These are phyloP conservation scores for Oscheius sp. DNA, from an alignment of 2,888 invertebrate genomes.

Conservation along the genomic window DNA sequence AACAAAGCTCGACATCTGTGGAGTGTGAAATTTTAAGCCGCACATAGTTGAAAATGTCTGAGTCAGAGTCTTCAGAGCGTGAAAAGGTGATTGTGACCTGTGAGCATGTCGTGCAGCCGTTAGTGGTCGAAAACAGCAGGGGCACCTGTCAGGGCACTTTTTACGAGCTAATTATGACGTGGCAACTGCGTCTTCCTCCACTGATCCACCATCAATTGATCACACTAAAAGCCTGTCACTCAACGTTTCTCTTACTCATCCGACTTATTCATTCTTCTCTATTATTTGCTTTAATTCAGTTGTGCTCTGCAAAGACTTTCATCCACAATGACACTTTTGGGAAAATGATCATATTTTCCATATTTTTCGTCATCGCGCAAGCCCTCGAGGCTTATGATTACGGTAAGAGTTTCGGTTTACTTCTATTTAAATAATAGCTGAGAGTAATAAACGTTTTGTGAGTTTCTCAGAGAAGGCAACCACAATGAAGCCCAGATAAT, in stretches of 20 bases:
- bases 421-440: too few species aligned
- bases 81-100: neutral
- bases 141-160: conserved; percentile 28
- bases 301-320: too few species aligned
- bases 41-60: too few species aligned
- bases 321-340: neutral
- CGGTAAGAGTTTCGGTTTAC: neutral
- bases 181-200: conserved; percentile 26
- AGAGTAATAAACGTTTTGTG: neutral
- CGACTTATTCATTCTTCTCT: neutral
- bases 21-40: too few species aligned
- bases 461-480: neutral
- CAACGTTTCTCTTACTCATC: conserved; percentile 18
- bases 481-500: conserved; percentile 5
- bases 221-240: conserved; percentile 25
- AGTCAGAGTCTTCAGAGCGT: too few species aligned
- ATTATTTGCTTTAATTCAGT: too few species aligned
- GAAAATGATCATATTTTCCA: conserved; percentile 19
- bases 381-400: conserved; percentile 25
- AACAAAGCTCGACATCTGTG: too few species aligned
- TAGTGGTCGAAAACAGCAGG: conserved; percentile 27
- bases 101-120: conserved; percentile 22
- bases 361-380: conserved; percentile 14
- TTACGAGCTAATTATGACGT: conserved; percentile 34
- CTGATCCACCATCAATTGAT: conserved; percentile 31